Base-by-base conservation (phyloP, 1,140 invertebrate genomes). In the Chelonus insularis region DNA sequence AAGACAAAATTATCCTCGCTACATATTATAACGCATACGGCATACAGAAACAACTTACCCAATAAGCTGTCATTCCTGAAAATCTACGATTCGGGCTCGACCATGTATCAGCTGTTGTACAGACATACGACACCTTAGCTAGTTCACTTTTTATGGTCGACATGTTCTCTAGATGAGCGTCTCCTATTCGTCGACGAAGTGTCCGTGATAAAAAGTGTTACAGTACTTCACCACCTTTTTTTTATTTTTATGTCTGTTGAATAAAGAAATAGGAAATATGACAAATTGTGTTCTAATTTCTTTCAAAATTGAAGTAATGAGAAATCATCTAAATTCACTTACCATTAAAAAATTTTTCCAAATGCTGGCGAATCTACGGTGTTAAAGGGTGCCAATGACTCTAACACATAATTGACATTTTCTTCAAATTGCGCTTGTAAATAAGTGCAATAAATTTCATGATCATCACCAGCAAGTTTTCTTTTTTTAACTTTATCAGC, bases 101-200 rank as follows among this genome's bases (percentile, higher is more conserved):
- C 62, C 62, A 66, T 36, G 57, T 48, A 41, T 60, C 64, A 34
- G 64, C 64, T 45, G 55, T 61, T 32, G 62, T 64, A 37, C 65
- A 64, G 16, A 67, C 50, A 54, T 61, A 57, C 34, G 1, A 7
- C 12, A 45, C 16, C 1, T 7, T 29, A 18, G 11, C 9, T 37
- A 57, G 3, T 32, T 21, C 14, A n/a, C 4, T 18, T 8, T n/a
- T 18, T 8, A 57, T 25, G 1, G 9, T 18, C 4, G 37, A 16
- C 4, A 41, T 16, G 4, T 4, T 57, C 29, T 43, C 20, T 11
- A 6, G 1, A 14, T 39, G 43, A 1, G 55, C n/a, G 14, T 57
- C 18, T 45, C 11, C n/a, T 12, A 57, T 18, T 29, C 21, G 6
- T 7, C 55, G 55, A 1, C 1, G 11, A 12, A 57, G 8, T 2